Evolutionary conservation across 2,797 vertebrate species (phyloP).

Genomic region (Crocodylus rhombifer): DNA sequence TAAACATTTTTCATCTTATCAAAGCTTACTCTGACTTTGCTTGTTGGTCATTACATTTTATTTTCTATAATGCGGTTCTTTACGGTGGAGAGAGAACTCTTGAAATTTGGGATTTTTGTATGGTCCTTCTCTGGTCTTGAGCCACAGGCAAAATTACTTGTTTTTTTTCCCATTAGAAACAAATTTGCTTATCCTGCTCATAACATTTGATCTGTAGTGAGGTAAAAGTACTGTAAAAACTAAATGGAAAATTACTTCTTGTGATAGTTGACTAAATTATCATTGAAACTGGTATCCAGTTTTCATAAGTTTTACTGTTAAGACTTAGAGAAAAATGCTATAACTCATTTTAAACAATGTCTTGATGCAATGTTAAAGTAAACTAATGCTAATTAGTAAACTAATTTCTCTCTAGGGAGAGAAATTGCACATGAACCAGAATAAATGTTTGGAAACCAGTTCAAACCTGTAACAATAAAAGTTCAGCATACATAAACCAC

Average conservation of each 20-base stretch:
- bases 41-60: slow-evolving; percentile 17
- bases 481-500: too few species aligned
- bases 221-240: not conserved
- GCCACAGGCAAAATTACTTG: slow-evolving; percentile 12
- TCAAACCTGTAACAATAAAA: too few species aligned
- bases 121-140: not conserved
- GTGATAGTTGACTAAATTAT: not conserved
- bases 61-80: slow-evolving; percentile 21
- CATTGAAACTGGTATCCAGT: not conserved
- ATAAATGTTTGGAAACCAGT: too few species aligned
- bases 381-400: not conserved
- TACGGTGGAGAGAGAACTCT: not conserved
- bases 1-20: slow-evolving; percentile 68
- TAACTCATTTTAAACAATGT: not conserved
- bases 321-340: not conserved
- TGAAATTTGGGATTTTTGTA: not conserved
- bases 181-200: not conserved
- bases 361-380: rapidly evolving
- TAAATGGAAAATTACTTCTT: not conserved
- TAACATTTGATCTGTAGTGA: not conserved
- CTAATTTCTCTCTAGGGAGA: too few species aligned
- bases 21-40: slow-evolving; percentile 47
- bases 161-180: slow-evolving; percentile 2
- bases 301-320: not conserved
- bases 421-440: too few species aligned